phyloP scores from a whole-genome alignment of 53 echinoderm and acorn worm genomes.

The Echinometra lucunter region DNA sequence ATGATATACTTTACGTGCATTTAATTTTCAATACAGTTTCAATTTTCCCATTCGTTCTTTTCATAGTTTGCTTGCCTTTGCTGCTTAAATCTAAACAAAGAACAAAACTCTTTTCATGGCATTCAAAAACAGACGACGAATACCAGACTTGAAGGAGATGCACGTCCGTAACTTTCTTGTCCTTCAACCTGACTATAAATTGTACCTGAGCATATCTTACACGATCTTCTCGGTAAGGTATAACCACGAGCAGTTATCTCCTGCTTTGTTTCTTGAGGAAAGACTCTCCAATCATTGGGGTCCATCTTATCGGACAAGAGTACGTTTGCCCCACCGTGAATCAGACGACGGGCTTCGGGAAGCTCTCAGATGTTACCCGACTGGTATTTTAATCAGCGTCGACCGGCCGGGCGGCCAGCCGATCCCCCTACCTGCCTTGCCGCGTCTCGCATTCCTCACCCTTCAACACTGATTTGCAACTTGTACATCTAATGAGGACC shows the following conservation, averaged over 20 bases:
- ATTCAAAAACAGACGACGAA: not conserved
- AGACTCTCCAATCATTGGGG: not conserved
- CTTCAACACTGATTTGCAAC: constrained; percentile 60
- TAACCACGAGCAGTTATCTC: not conserved
- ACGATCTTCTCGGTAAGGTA: not conserved
- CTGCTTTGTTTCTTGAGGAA: not conserved
- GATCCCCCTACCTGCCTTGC: constrained; percentile 62
- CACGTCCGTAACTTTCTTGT: not conserved
- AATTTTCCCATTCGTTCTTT: not conserved
- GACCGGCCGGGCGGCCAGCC: constrained; percentile 62
- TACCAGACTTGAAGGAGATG: not conserved
- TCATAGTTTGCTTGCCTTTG: not conserved
- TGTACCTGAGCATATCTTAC: constrained; percentile 4
- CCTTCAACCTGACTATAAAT: not conserved
- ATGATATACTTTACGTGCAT: not conserved
- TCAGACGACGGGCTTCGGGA: constrained; percentile 25
- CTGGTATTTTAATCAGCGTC: constrained; percentile 71
- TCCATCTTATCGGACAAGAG: constrained; percentile 5
- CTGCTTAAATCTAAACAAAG: not conserved
- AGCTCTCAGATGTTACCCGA: constrained; percentile 52
- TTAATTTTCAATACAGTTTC: not conserved
- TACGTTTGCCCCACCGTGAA: constrained; percentile 32
- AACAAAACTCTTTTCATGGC: not conserved
- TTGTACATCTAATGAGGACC: constrained; percentile 65
- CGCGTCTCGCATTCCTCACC: constrained; percentile 53